Percentiles rank a stretch among this genome's conserved stretches.
Conservation (phyloP, 2,888 invertebrate species). For the Diadromus collaris region DNA sequence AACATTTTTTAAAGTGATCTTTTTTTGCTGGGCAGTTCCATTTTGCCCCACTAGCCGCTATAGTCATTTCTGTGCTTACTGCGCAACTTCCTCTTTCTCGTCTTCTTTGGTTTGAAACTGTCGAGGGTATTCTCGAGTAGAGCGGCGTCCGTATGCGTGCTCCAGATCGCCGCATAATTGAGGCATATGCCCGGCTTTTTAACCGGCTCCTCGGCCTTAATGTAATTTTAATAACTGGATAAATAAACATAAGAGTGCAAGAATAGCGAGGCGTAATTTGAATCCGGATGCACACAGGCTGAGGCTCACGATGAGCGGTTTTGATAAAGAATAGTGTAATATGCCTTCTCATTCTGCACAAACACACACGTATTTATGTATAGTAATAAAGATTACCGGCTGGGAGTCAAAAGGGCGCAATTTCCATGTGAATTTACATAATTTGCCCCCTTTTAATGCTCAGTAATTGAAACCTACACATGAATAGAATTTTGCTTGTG, state of each 20-base stretch:
- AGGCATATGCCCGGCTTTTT: constrained; percentile 56
- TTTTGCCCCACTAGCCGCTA: neutral
- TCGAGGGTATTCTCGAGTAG: neutral
- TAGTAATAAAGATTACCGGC: neutral
- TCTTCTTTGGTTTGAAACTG: constrained; percentile 27
- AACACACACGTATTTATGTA: neutral
- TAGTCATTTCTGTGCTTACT: constrained; percentile 40
- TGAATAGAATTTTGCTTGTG: neutral
- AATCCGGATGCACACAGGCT: constrained; percentile 79
- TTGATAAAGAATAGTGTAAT: constrained; percentile 78
- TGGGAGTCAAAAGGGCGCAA: neutral
- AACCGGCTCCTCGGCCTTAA: constrained; percentile 74
- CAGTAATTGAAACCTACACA: neutral
- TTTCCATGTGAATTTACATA: neutral
- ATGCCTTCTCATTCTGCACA: constrained; percentile 63
- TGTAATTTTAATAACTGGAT: constrained; percentile 80
- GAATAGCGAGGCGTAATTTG: constrained; percentile 77
- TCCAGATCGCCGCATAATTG: constrained; percentile 67
- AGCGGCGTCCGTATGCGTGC: constrained; percentile 61
- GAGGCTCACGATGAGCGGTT: constrained; percentile 77
- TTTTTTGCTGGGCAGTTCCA: neutral
- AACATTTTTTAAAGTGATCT: no score
- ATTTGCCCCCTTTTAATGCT: neutral
- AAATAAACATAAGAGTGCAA: constrained; percentile 79
- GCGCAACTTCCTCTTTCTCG: constrained; percentile 36